Evolutionary conservation across 2,888 invertebrate genomes (phyloP), one percentile per base, ranked within the genome.

Genomic region (Linhomoeus sp.): DNA sequence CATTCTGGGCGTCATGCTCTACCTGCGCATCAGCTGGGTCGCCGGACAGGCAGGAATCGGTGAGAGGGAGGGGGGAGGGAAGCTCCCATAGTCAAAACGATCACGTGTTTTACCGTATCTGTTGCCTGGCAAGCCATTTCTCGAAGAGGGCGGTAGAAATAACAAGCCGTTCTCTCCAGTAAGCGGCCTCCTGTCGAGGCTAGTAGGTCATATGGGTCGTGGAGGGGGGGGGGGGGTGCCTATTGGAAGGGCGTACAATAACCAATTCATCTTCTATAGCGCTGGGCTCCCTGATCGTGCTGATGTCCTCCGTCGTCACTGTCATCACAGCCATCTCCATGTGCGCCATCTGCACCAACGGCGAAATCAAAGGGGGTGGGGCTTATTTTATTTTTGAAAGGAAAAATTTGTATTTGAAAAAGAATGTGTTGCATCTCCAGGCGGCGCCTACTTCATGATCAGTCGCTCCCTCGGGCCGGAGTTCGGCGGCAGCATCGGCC

Each of bases 1-100:
- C 70, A 92, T 92, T 62, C 92, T 87, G 82, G 92, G 92, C 47
- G 92, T 94, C 57, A 92, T 94, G 88, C 75, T 94, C 53, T 94
- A 92, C 70, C 75, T 94, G 56, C 79, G 92, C 46, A 74, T 94
- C 61, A 83, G 90, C 35, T 94, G 94, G 94, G 51, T 51, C n/a
- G 41, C 48, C 2, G 52, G 60, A 2, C 61, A 64, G 43, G 61
- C 63, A 2, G 63, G 63, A 36, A 49, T 61, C 24, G 49, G 55
- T 56, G 44, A 35, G 50, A 24, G 19, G n/a, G n/a, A n/a, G n/a
- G n/a, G n/a, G n/a, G n/a, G n/a, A n/a, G n/a, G n/a, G n/a, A n/a
- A n/a, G n/a, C n/a, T n/a, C n/a, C n/a, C n/a, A n/a, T n/a, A n/a
- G n/a, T n/a, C n/a, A n/a, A n/a, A n/a, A n/a, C n/a, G n/a, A n/a